Evolutionary conservation across 2,888 invertebrate species (phyloP).

Genomic region (Ptilodon capucinus): DNA sequence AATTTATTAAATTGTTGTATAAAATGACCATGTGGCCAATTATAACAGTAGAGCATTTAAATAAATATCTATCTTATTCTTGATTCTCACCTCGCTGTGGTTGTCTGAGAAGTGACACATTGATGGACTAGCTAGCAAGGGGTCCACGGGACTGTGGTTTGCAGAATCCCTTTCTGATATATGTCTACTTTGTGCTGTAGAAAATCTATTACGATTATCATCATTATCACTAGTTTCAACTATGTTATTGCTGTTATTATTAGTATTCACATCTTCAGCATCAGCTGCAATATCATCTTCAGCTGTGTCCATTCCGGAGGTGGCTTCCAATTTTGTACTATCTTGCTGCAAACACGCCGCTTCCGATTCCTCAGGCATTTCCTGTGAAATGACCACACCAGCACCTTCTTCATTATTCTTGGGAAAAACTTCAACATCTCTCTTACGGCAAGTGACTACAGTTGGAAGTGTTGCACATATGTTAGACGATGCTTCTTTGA

Average conservation of each 20-base stretch:
- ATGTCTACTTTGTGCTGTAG: conserved; percentile 62
- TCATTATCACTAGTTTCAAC: conserved; percentile 60
- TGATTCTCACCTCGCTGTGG: conserved; percentile 83
- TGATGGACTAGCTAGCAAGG: conserved; percentile 86
- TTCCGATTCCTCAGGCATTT: conserved; percentile 42
- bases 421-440: conserved; percentile 38
- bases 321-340: conserved; percentile 48
- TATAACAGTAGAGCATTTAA: not conserved
- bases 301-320: conserved; percentile 43
- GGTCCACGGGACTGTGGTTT: conserved; percentile 89
- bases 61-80: not conserved
- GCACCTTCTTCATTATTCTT: conserved; percentile 39
- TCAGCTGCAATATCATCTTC: conserved; percentile 48
- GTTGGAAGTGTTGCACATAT: conserved; percentile 48
- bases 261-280: conserved; percentile 56
- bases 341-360: conserved; percentile 42
- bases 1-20: conserved; percentile 18
- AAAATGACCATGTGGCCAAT: not conserved
- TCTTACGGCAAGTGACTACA: conserved; percentile 43
- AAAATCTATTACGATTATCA: conserved; percentile 63
- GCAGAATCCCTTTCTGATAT: conserved; percentile 86
- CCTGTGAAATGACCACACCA: conserved; percentile 39
- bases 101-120: conserved; percentile 87
- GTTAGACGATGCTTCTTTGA: conserved; percentile 41
- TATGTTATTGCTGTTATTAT: conserved; percentile 60